phyloP scores from a whole-genome alignment of 2,888 invertebrate genomes.

The Leptinotarsa peninsularis region DNA sequence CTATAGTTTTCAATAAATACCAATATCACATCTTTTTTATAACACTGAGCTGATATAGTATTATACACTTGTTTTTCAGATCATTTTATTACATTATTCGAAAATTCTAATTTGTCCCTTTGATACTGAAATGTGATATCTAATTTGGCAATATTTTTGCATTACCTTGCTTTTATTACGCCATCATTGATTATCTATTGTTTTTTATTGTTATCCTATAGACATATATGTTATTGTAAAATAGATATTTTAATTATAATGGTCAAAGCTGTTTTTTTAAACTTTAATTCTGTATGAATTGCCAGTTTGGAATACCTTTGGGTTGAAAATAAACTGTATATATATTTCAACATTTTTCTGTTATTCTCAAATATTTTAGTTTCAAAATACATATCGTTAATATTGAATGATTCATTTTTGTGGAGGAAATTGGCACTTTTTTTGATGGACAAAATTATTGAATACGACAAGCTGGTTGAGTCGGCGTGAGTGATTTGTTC shows the following conservation, averaged over 20 bases:
- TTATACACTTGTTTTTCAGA: background rate
- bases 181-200: conserved; percentile 41
- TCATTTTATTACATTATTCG: conserved; percentile 15
- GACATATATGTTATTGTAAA: conserved; percentile 42
- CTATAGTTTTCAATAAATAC: no score
- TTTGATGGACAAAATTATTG: no score
- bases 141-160: conserved; percentile 57
- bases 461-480: no score
- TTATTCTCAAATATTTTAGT: background rate
- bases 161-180: conserved; percentile 49
- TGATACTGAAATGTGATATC: conserved; percentile 24
- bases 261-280: conserved; percentile 32
- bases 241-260: conserved; percentile 42
- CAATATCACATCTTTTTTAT: no score
- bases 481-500: no score
- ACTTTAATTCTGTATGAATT: conserved; percentile 50
- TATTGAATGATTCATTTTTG: no score
- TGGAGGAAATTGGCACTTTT: no score
- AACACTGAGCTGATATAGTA: no score
- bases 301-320: conserved; percentile 46
- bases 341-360: conserved; percentile 22
- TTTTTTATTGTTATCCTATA: conserved; percentile 43
- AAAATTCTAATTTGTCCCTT: background rate
- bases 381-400: background rate
- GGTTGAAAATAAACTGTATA: conserved; percentile 40